Evolutionary conservation across 2,888 invertebrate species (phyloP).

Genomic region (Carabus problematicus): DNA sequence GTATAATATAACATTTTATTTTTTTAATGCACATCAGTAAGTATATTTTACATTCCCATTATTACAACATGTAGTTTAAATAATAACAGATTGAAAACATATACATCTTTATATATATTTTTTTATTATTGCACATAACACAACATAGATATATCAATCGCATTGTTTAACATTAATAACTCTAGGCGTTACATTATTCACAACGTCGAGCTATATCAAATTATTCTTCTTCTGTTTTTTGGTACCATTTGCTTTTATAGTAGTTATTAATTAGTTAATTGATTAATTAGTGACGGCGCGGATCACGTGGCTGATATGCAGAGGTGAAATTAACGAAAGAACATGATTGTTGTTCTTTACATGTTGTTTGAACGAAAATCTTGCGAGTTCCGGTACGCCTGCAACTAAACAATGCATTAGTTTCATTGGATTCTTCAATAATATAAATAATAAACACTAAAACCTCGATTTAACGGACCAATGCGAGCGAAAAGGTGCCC

Average conservation of each 20-base stretch:
- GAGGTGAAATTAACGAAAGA: slow-evolving; percentile 28
- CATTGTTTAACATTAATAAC: slow-evolving; percentile 29
- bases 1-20: slow-evolving; percentile 6
- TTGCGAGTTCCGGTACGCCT: slow-evolving; percentile 53
- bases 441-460: too few relatives aligned
- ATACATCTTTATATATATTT: slow-evolving; percentile 14
- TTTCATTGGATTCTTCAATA: too few relatives aligned
- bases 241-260: neutral
- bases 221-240: neutral
- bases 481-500: too few relatives aligned
- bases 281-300: slow-evolving; percentile 5
- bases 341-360: slow-evolving; percentile 38
- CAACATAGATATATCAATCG: slow-evolving; percentile 36
- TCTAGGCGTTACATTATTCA: slow-evolving; percentile 36
- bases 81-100: slow-evolving; percentile 26
- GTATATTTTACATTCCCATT: slow-evolving; percentile 33
- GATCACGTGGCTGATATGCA: slow-evolving; percentile 39
- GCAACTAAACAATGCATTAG: slow-evolving; percentile 51
- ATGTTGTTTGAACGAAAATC: slow-evolving; percentile 49
- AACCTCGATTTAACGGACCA: too few relatives aligned
- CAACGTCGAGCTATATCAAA: neutral
- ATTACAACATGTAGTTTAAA: slow-evolving; percentile 27
- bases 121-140: slow-evolving; percentile 39
- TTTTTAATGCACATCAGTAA: slow-evolving; percentile 4
- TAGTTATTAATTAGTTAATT: slow-evolving; percentile 10